Percentiles rank a stretch among this genome's conserved stretches.
phyloP scores from a whole-genome alignment of 2,888 invertebrate species.

The Epiblema foenella region DNA sequence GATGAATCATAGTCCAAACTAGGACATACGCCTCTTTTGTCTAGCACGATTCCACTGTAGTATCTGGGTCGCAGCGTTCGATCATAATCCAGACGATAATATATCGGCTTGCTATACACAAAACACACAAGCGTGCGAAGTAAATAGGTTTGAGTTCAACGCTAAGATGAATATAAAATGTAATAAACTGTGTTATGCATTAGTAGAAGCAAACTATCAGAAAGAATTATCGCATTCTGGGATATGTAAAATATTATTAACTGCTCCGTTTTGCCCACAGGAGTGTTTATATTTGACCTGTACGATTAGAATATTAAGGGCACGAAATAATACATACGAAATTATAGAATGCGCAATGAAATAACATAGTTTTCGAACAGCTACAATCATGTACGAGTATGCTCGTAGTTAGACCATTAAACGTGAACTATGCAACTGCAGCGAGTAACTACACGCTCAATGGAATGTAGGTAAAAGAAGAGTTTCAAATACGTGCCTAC shows the following conservation, averaged over 20 bases:
- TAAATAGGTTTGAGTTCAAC: background rate
- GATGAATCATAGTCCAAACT: background rate
- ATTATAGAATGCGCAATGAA: too few relatives aligned
- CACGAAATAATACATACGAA: too few relatives aligned
- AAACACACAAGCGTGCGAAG: conserved; percentile 7
- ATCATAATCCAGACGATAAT: conserved; percentile 19
- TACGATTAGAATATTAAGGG: too few relatives aligned
- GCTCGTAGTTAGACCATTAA: too few relatives aligned
- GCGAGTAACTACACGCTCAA: too few relatives aligned
- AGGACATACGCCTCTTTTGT: background rate
- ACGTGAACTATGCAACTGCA: too few relatives aligned
- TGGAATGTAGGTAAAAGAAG: too few relatives aligned
- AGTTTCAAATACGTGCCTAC: too few relatives aligned
- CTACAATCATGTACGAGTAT: too few relatives aligned
- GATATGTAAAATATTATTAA: background rate
- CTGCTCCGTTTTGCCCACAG: background rate
- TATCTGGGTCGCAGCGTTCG: conserved; percentile 20
- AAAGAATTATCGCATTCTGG: background rate
- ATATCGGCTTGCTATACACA: conserved; percentile 11
- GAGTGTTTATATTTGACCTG: too few relatives aligned
- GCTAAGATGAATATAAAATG: background rate
- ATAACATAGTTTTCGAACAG: too few relatives aligned
- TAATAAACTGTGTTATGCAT: background rate
- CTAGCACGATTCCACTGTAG: background rate
- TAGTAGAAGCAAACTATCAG: background rate